These are phyloP conservation scores for Procambarus clarkii DNA, from an alignment of 1,140 invertebrate genomes.

Conservation along the genomic window DNA sequence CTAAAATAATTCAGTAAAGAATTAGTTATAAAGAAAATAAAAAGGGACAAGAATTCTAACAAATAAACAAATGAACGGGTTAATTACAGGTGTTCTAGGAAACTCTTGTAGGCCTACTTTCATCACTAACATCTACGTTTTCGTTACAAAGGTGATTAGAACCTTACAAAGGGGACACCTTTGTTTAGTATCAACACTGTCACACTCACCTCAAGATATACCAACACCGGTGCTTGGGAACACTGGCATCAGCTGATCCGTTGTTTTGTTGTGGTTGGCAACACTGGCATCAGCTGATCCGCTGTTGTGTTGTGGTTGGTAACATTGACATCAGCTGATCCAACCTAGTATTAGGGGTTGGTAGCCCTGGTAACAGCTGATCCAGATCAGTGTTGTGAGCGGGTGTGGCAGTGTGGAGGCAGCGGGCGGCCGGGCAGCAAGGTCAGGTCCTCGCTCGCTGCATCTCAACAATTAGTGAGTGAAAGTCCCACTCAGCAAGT, in stretches of 20 bases:
- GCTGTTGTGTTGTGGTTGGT: not conserved
- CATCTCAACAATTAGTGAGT: conserved; percentile 45
- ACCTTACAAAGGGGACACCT: no score
- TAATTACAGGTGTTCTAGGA: no score
- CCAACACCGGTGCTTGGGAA: not conserved
- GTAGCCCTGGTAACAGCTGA: conserved; percentile 15
- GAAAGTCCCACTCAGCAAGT: conserved; percentile 16
- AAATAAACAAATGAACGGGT: no score
- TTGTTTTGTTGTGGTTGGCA: not conserved
- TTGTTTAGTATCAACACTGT: not conserved
- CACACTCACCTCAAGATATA: not conserved
- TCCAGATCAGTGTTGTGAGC: not conserved
- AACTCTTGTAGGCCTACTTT: no score
- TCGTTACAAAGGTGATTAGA: no score
- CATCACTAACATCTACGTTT: no score
- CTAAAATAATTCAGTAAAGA: no score
- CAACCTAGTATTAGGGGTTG: conserved; percentile 22
- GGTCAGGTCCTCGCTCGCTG: conserved; percentile 26
- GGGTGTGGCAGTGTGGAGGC: conserved; percentile 1
- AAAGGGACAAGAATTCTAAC: no score
- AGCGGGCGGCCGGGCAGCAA: not conserved
- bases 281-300: not conserved
- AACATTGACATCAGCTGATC: not conserved
- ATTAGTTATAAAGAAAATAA: no score
- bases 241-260: not conserved